These are phyloP conservation scores for Benthosema pterotum DNA, from an alignment of 2,797 vertebrate genomes.

Conservation along the genomic window DNA sequence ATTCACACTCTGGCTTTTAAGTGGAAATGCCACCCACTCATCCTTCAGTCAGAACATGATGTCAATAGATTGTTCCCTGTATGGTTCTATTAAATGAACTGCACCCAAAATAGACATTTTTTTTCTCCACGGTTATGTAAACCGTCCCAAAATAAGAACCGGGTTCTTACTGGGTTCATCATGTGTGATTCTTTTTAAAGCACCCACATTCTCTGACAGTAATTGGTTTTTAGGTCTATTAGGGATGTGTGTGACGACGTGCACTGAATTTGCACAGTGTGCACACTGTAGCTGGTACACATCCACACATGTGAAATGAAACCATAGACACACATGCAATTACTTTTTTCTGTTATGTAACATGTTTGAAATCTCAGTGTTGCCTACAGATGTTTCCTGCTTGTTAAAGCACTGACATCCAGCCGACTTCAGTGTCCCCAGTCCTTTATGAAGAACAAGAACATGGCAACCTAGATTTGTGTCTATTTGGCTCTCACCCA, in stretches of 20 bases:
- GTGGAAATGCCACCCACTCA: conserved; percentile 70
- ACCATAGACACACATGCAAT: conserved; percentile 6
- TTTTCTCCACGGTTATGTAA: conserved; percentile 51
- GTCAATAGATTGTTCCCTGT: conserved; percentile 64
- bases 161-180: conserved; percentile 4
- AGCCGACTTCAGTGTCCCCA: conserved; percentile 23
- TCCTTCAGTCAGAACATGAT: conserved; percentile 61
- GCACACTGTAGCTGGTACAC: not conserved
- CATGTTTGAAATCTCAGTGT: conserved; percentile 6
- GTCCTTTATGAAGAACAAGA: conserved; percentile 40
- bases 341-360: conserved; percentile 1
- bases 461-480: conserved; percentile 73
- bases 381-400: not conserved
- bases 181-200: conserved; percentile 39
- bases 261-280: conserved; percentile 16
- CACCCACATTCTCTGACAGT: not conserved
- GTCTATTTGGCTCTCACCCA: conserved; percentile 63
- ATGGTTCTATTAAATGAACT: conserved; percentile 54
- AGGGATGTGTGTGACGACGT: too few relatives aligned
- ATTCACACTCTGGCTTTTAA: conserved; percentile 68
- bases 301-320: conserved; percentile 2
- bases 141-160: conserved; percentile 51
- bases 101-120: conserved; percentile 59
- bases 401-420: conserved; percentile 32
- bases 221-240: too few relatives aligned